Evolutionary conservation across 2,888 invertebrate genomes (phyloP), one percentile per base, ranked within the genome.

Genomic region (Macrophya annulata): DNA sequence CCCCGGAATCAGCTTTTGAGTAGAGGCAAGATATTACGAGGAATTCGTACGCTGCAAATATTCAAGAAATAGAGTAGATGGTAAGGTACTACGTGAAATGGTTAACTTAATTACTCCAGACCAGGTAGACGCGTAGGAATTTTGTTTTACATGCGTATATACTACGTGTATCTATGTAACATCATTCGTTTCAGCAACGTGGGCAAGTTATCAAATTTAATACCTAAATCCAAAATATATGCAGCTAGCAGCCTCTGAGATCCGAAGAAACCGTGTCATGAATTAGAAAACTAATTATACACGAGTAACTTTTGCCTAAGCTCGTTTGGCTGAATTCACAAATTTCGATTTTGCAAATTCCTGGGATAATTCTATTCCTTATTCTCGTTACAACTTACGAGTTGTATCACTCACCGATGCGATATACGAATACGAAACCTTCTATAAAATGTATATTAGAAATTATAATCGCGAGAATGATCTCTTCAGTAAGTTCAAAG

Each of bases 1-100:
- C 62, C 79, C 79, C 59, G 40, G 43, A 77, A 77, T 77, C 77
- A 77, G 77, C 51, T 62, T 40, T 62, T 15, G 81, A 81, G 59
- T 0, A 43, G 51, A 62, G 21, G 59, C 62, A 62, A 59, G 81
- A 62, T 81, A 81, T 62, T 62, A 62, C 40, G 5, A 3, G 37
- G 5, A 21, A 81, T 81, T 81, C 81, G 37, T 21, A 43, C 15
- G 37, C 81, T 17, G 81, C 43, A 62, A 62, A 81, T 81, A 81
- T 81, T 81, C 81, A 81, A 62, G 81, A 62, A 81, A 81, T 40
- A 62, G 43, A 74, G 25, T n/a, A 74, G 72, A 21, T 31, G 6
- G 37, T 68, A 74, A 2, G 9, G 71, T n/a, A 65, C n/a, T n/a
- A 25, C 40, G 62, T 17, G 15, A 43, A 62, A 6, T 21, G 5